These are phyloP conservation scores for Corythornis vintsioides DNA, from an alignment of 2,113 vertebrate species.

Conservation along the genomic window DNA sequence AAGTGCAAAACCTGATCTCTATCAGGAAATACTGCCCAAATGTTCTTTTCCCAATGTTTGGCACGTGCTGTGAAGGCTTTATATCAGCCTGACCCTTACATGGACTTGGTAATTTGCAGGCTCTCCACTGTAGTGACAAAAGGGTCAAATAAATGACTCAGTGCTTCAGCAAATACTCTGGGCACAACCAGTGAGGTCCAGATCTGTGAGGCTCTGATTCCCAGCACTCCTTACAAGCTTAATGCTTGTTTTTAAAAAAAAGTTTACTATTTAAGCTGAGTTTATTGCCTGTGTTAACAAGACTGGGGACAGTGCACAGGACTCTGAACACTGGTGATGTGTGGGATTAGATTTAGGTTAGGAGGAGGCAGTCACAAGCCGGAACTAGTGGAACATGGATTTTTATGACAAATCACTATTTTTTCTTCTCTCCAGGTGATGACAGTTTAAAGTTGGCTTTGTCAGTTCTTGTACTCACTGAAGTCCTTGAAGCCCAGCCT, in stretches of 20 bases:
- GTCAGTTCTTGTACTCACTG: neutral
- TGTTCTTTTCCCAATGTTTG: neutral
- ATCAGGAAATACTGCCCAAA: neutral
- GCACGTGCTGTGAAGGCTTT: neutral
- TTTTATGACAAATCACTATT: neutral
- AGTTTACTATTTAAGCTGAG: neutral
- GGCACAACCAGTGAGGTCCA: neutral
- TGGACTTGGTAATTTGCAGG: fast-evolving
- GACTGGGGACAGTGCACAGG: neutral
- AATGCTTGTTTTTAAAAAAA: neutral
- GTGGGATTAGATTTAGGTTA: neutral
- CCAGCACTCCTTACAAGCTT: neutral
- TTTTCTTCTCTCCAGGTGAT: neutral
- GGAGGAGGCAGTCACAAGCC: neutral
- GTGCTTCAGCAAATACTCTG: neutral
- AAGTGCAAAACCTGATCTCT: neutral
- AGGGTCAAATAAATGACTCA: neutral
- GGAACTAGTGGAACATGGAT: neutral
- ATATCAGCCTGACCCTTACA: neutral
- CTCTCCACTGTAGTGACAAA: neutral
- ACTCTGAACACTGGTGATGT: neutral
- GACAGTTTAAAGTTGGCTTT: neutral
- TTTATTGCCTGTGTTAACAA: neutral
- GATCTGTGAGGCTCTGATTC: neutral
- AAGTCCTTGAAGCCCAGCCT: neutral